phyloP scores from a whole-genome alignment of 2,113 vertebrate species.

The Beaufortia kweichowensis region DNA sequence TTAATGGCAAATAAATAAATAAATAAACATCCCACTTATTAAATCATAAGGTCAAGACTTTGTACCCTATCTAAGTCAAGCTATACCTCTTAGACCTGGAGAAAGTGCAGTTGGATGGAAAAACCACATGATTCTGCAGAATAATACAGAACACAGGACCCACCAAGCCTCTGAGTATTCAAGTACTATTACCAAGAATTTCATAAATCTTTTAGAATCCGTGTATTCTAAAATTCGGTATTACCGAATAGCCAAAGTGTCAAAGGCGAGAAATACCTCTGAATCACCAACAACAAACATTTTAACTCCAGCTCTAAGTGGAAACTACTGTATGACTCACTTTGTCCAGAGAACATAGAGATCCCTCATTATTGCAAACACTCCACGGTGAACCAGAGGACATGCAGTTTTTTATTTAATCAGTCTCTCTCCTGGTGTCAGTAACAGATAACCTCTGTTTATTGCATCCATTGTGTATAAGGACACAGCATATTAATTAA shows the following conservation, averaged over 20 bases:
- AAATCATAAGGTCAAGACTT: not conserved
- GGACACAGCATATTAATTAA: conserved; percentile 60
- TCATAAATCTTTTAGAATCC: not conserved
- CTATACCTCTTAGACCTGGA: not conserved
- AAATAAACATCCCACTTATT: conserved; percentile 17
- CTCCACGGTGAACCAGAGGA: not conserved
- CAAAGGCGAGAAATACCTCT: not conserved
- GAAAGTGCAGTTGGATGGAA: not conserved
- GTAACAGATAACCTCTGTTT: conserved; percentile 47
- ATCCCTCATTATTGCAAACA: conserved; percentile 12
- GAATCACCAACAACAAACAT: not conserved
- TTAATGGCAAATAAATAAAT: conserved; percentile 23
- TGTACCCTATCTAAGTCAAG: conserved; percentile 30
- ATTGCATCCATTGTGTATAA: conserved; percentile 51
- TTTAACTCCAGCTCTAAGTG: conserved; percentile 19
- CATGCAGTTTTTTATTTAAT: conserved; percentile 47
- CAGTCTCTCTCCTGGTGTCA: conserved; percentile 41
- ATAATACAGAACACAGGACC: not conserved
- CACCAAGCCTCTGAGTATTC: not conserved
- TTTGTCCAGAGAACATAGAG: conserved; percentile 1
- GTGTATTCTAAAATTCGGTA: too few species aligned
- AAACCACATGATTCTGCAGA: not conserved
- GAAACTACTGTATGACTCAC: conserved; percentile 19
- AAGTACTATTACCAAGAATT: not conserved
- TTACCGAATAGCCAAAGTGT: not conserved